A percentile compares a stretch with the other conserved stretches of the same genome.
Evolutionary conservation across 1,140 invertebrate genomes (phyloP).

Genomic region (Vanessa tameamea): DNA sequence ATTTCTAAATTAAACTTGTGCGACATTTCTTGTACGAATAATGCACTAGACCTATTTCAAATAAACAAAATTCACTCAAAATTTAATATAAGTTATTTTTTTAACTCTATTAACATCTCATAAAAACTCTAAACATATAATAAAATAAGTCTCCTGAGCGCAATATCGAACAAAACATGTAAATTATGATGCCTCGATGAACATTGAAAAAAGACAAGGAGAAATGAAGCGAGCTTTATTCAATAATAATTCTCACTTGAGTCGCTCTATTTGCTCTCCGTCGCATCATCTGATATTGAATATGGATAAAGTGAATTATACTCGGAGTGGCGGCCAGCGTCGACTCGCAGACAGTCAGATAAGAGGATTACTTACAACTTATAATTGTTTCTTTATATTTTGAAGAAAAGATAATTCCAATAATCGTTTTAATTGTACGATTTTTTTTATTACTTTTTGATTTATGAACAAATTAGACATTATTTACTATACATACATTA

Average conservation of each 20-base stretch:
- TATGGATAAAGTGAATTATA: slow-evolving; percentile 79
- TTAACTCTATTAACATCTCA: not conserved
- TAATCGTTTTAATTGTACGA: not conserved
- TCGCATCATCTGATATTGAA: slow-evolving; percentile 76
- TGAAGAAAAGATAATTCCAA: slow-evolving; percentile 33
- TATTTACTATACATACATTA: too few relatives aligned
- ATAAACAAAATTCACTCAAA: not conserved
- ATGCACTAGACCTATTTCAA: too few relatives aligned
- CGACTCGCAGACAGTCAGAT: slow-evolving; percentile 66
- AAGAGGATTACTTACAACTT: slow-evolving; percentile 74
- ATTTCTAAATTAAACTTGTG: too few relatives aligned
- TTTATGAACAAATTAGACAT: not conserved
- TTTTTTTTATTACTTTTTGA: not conserved
- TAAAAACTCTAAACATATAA: slow-evolving; percentile 10
- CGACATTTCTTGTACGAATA: too few relatives aligned
- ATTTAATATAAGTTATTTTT: not conserved
- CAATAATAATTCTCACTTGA: slow-evolving; percentile 79
- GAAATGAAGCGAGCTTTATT: slow-evolving; percentile 72
- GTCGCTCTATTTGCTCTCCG: slow-evolving; percentile 73
- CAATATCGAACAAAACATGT: slow-evolving; percentile 64
- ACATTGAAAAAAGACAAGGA: slow-evolving; percentile 74
- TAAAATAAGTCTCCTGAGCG: slow-evolving; percentile 13
- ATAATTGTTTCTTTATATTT: slow-evolving; percentile 75
- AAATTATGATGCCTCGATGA: slow-evolving; percentile 67
- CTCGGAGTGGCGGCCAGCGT: slow-evolving; percentile 63